Percentiles rank a stretch among this genome's conserved stretches.
Conservation (phyloP, 2,888 invertebrate genomes). For the Atethmia centrago region DNA sequence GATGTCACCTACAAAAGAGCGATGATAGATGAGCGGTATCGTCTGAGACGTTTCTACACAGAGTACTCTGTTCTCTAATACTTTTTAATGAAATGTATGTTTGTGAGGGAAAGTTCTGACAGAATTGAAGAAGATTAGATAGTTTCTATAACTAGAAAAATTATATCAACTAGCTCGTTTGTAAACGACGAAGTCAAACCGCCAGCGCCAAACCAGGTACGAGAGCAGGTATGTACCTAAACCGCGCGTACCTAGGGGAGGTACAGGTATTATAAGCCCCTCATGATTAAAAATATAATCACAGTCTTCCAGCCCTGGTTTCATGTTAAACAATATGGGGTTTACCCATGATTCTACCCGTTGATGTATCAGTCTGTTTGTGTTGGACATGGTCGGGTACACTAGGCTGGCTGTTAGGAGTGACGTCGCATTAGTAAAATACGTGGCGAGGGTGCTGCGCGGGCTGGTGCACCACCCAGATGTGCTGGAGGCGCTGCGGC, state of each 20-base stretch:
- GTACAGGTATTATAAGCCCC: neutral
- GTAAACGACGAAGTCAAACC: neutral
- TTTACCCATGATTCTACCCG: too few species aligned
- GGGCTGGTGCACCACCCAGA: too few species aligned
- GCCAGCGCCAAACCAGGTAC: too few species aligned
- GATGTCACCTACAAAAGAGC: conserved; percentile 71
- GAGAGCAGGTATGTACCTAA: too few species aligned
- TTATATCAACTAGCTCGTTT: neutral
- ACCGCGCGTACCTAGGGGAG: neutral
- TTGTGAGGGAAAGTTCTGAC: conserved; percentile 18
- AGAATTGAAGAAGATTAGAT: neutral
- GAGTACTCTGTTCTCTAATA: conserved; percentile 53
- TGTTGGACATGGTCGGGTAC: too few species aligned
- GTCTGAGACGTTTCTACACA: conserved; percentile 56
- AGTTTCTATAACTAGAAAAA: neutral
- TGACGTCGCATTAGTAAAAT: too few species aligned
- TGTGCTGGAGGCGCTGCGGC: too few species aligned
- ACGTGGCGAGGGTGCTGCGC: too few species aligned
- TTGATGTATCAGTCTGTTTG: too few species aligned
- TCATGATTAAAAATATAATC: neutral
- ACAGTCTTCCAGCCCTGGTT: neutral
- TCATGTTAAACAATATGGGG: too few species aligned
- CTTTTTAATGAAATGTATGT: conserved; percentile 57
- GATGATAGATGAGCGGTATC: conserved; percentile 74
- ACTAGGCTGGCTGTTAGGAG: too few species aligned